A percentile compares a stretch with the other conserved stretches of the same genome.
Evolutionary conservation across 2,888 invertebrate species (phyloP).

Genomic region (Aspidapion aeneum): DNA sequence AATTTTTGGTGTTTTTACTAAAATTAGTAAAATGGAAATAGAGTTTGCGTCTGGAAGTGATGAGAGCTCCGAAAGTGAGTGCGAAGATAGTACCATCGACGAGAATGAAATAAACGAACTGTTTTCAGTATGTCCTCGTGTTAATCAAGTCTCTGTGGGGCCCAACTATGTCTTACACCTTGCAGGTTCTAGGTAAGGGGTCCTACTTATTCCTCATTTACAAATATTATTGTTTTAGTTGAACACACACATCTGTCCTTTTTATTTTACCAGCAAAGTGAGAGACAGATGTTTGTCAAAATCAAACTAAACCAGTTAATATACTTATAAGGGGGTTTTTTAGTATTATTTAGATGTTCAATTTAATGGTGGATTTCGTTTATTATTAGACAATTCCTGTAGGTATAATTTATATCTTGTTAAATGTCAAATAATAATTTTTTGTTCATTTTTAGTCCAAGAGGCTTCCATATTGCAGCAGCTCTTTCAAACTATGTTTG

Average conservation of each 20-base stretch:
- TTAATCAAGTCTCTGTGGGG: slow-evolving; percentile 13
- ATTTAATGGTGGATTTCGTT: too few species aligned
- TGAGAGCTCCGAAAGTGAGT: slow-evolving; percentile 2
- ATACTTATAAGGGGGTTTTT: too few species aligned
- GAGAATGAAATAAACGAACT: slow-evolving; percentile 16
- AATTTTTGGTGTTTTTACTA: neutral
- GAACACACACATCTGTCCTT: too few species aligned
- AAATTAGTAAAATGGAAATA: slow-evolving; percentile 12
- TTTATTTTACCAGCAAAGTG: too few species aligned
- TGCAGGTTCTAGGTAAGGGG: slow-evolving; percentile 15
- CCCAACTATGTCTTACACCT: slow-evolving; percentile 22
- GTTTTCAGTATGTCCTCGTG: slow-evolving; percentile 14
- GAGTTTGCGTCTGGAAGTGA: neutral
- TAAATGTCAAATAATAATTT: too few species aligned
- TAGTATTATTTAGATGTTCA: too few species aligned
- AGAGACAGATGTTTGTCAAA: too few species aligned
- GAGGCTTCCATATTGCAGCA: slow-evolving; percentile 48
- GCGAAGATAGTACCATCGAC: slow-evolving; percentile 12
- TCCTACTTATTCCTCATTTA: too few species aligned
- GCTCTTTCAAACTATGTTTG: slow-evolving; percentile 51
- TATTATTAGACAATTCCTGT: too few species aligned
- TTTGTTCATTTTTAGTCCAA: slow-evolving; percentile 37
- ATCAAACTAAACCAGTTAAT: too few species aligned
- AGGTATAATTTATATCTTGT: too few species aligned
- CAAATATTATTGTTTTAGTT: too few species aligned